Percentiles rank a stretch among this genome's conserved stretches.
Evolutionary conservation across 2,888 invertebrate species (phyloP).

Genomic region (Griposia aprilina): DNA sequence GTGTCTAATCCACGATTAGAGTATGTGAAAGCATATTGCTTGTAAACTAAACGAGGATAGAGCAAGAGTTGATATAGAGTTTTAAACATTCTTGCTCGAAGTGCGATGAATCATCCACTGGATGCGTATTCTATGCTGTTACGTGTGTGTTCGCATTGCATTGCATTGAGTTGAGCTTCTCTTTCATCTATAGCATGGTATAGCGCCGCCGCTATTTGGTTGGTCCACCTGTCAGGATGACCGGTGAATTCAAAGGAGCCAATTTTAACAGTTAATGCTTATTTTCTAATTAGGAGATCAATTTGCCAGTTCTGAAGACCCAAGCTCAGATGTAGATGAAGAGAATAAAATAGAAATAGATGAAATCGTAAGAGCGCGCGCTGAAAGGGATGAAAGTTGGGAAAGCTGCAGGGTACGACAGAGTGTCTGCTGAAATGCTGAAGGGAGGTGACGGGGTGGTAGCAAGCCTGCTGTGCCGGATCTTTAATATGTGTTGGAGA

Average conservation of each 20-base stretch:
- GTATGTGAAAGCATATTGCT: neutral
- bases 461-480: too few relatives aligned
- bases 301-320: too few relatives aligned
- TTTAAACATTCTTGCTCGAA: neutral
- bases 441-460: too few relatives aligned
- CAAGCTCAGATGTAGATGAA: too few relatives aligned
- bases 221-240: conserved; percentile 10
- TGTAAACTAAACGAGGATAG: neutral
- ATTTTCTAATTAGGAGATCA: conserved; percentile 20
- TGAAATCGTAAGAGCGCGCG: too few relatives aligned
- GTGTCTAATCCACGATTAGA: neutral
- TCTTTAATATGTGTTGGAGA: too few relatives aligned
- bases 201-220: neutral
- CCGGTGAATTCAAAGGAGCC: neutral
- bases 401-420: too few relatives aligned
- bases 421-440: too few relatives aligned
- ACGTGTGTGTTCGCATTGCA: neutral
- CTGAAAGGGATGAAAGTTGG: too few relatives aligned
- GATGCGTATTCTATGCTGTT: neutral
- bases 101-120: neutral
- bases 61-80: neutral
- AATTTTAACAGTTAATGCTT: neutral
- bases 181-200: neutral
- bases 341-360: too few relatives aligned
- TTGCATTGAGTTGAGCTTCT: conserved; percentile 12